A percentile compares a stretch with the other conserved stretches of the same genome.
Conservation (phyloP, 2,888 invertebrate species). For the Melitaea athalia region DNA sequence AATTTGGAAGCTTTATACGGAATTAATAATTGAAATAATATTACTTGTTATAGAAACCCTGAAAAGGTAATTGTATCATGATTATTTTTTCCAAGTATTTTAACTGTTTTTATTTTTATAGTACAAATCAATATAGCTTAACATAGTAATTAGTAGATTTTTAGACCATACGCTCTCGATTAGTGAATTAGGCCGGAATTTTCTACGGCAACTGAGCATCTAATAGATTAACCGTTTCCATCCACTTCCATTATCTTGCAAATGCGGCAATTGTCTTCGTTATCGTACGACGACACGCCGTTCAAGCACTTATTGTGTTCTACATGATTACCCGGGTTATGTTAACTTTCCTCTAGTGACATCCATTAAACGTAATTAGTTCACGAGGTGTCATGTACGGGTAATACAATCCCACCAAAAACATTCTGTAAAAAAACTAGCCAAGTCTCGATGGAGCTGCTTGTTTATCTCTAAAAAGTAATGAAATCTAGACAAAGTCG, state of each 20-base stretch:
- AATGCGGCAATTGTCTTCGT: slow-evolving; percentile 55
- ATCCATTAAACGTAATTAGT: slow-evolving; percentile 33
- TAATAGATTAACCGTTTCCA: slow-evolving; percentile 53
- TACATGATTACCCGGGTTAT: slow-evolving; percentile 36
- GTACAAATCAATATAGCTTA: neutral
- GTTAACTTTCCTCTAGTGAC: slow-evolving; percentile 35
- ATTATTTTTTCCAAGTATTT: too few relatives aligned
- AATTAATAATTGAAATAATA: too few relatives aligned
- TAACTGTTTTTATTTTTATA: too few relatives aligned
- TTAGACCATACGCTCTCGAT: slow-evolving; percentile 40
- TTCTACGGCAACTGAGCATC: slow-evolving; percentile 42
- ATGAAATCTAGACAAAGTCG: too few relatives aligned
- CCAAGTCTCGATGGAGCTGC: too few relatives aligned
- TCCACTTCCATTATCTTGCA: slow-evolving; percentile 56
- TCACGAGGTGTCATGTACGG: slow-evolving; percentile 9
- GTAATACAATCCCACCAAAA: too few relatives aligned
- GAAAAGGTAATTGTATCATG: too few relatives aligned
- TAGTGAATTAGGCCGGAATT: slow-evolving; percentile 54
- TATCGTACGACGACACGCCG: slow-evolving; percentile 56
- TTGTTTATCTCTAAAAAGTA: too few relatives aligned
- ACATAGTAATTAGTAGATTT: neutral
- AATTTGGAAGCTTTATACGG: too few relatives aligned
- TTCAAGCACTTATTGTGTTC: slow-evolving; percentile 32
- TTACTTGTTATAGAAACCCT: too few relatives aligned
- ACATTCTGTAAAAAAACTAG: too few relatives aligned